These are phyloP conservation scores for Serripes groenlandicus DNA, from an alignment of 2,888 invertebrate genomes.

Conservation along the genomic window DNA sequence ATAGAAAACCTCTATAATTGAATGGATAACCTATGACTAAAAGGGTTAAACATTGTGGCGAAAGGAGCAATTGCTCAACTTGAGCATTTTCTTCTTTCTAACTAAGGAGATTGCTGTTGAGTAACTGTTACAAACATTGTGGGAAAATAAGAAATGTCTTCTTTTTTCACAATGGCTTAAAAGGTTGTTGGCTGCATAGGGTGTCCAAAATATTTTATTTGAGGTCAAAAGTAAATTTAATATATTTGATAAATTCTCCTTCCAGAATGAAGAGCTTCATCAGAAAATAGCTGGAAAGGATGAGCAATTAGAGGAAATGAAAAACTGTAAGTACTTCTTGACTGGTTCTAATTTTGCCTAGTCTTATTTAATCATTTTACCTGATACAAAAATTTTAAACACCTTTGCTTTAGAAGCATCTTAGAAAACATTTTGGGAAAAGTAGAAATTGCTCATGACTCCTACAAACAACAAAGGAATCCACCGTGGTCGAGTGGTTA, in stretches of 20 bases:
- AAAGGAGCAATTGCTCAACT: too few species aligned
- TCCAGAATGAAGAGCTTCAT: conserved; percentile 67
- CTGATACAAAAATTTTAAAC: neutral
- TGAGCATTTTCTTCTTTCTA: too few species aligned
- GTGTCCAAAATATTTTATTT: neutral
- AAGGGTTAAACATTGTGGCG: too few species aligned
- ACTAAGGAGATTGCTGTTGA: too few species aligned
- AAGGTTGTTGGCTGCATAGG: neutral
- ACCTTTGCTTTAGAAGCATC: neutral
- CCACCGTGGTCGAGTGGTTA: neutral
- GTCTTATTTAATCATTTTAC: neutral
- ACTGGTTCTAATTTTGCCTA: neutral
- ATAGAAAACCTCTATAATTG: too few species aligned
- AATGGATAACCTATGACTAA: too few species aligned
- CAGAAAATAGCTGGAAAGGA: conserved; percentile 64
- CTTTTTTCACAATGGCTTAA: neutral
- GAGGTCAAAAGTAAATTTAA: neutral
- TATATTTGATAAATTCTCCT: conserved; percentile 2
- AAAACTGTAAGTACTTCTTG: conserved; percentile 66
- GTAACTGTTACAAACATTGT: too few species aligned
- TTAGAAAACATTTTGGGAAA: neutral
- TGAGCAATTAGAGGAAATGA: conserved; percentile 68
- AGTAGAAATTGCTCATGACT: neutral
- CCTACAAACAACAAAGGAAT: neutral
- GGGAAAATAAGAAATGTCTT: neutral